phyloP scores from a whole-genome alignment of 2,888 invertebrate species.

The Leucophenga montana region DNA sequence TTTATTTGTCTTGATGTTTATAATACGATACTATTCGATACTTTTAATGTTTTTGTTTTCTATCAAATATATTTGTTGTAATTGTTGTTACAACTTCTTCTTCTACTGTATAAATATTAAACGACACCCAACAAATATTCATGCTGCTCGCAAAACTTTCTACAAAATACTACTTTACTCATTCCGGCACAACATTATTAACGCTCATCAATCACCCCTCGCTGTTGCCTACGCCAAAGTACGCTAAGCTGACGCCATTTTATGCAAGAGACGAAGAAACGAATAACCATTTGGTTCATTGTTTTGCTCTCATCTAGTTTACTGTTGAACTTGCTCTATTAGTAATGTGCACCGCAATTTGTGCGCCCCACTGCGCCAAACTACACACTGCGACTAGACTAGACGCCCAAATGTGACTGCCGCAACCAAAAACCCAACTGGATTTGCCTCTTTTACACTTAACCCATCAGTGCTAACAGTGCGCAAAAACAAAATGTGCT shows the following conservation, averaged over 20 bases:
- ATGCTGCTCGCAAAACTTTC: conserved; percentile 22
- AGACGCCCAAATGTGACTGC: neutral
- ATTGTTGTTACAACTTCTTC: neutral
- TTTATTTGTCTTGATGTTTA: conserved; percentile 16
- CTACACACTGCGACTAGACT: neutral
- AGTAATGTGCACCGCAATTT: conserved; percentile 62
- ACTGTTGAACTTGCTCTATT: conserved; percentile 36
- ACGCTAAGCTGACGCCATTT: conserved; percentile 1
- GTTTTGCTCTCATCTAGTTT: neutral
- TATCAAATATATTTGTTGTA: too few species aligned
- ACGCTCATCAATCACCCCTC: conserved; percentile 23
- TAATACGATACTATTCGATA: conserved; percentile 15
- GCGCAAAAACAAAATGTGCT: conserved; percentile 39
- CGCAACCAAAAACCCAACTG: neutral
- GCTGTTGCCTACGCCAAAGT: neutral
- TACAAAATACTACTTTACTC: conserved; percentile 10
- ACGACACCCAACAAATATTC: conserved; percentile 30
- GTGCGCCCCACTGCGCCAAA: conserved; percentile 55
- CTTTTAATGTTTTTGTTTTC: conserved; percentile 12
- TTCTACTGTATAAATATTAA: conserved; percentile 35
- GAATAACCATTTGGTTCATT: conserved; percentile 1
- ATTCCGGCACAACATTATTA: conserved; percentile 35
- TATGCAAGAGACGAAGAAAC: conserved; percentile 37
- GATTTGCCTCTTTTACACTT: neutral
- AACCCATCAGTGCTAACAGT: conserved; percentile 11